Evolutionary conservation across 1,140 invertebrate genomes (phyloP).

Genomic region (Rhopalosiphum padi): DNA sequence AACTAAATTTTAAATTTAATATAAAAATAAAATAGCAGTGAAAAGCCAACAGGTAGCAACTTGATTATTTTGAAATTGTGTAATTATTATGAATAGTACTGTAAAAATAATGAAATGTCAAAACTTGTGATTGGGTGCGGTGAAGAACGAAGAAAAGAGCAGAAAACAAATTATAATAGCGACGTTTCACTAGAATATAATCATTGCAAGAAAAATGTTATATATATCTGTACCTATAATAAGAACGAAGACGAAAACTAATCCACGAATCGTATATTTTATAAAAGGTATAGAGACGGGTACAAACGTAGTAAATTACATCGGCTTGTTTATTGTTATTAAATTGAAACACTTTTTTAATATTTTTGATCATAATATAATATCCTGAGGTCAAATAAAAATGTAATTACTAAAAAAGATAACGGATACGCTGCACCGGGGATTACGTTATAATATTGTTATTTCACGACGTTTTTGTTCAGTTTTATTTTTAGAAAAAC

Average conservation of each 20-base stretch:
- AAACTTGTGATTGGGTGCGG: background rate
- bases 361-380: background rate
- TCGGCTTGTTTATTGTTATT: background rate
- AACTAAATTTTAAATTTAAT: background rate
- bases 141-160: background rate
- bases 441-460: background rate
- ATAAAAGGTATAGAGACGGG: background rate
- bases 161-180: background rate
- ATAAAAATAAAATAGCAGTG: background rate
- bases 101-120: slow-evolving; percentile 8
- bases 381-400: background rate
- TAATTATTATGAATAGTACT: background rate
- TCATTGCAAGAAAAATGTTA: background rate
- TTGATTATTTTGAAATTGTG: background rate
- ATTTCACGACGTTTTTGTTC: background rate
- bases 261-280: background rate
- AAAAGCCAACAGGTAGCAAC: background rate
- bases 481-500: slow-evolving; percentile 26
- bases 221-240: background rate
- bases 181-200: background rate
- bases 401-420: background rate
- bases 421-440: background rate
- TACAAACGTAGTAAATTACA: background rate
- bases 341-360: background rate
- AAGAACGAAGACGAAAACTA: background rate